These are phyloP conservation scores for Xiphophorus birchmanni DNA, from an alignment of 2,797 vertebrate species.

Conservation along the genomic window DNA sequence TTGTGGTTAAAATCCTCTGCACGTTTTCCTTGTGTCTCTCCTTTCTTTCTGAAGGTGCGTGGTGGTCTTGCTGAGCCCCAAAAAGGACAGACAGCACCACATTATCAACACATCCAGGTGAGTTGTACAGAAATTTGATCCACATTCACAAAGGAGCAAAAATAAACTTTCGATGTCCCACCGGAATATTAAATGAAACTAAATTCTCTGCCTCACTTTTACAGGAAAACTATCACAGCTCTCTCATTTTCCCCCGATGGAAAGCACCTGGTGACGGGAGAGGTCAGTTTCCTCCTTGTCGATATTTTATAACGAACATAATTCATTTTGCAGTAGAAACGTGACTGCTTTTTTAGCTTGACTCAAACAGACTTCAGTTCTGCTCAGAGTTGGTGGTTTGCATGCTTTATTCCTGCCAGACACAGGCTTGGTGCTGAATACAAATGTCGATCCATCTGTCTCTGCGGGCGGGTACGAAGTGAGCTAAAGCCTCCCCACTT, in stretches of 20 bases:
- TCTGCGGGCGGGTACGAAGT: neutral
- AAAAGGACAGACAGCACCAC: conserved; percentile 91
- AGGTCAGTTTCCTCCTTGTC: conserved; percentile 81
- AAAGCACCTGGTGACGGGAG: conserved; percentile 94
- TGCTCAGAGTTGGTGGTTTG: neutral
- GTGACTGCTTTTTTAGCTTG: neutral
- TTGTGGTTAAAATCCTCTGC: neutral
- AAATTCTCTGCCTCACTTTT: conserved; percentile 7
- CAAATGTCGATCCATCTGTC: conserved; percentile 2
- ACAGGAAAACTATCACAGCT: conserved; percentile 94
- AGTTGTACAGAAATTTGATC: conserved; percentile 15
- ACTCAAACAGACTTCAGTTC: neutral
- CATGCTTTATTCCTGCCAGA: neutral
- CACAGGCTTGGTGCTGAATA: neutral
- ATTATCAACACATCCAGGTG: conserved; percentile 94
- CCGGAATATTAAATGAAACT: neutral
- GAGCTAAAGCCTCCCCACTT: neutral
- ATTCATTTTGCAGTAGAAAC: neutral
- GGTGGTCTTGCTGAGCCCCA: conserved; percentile 92
- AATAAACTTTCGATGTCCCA: neutral
- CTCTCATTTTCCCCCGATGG: conserved; percentile 95
- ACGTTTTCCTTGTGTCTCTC: neutral
- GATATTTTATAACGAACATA: too few species aligned
- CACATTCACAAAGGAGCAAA: neutral
- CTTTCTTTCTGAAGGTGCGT: conserved; percentile 83